Evolutionary conservation across 2,888 invertebrate genomes (phyloP).

Genomic region (Hedychridium roseum): DNA sequence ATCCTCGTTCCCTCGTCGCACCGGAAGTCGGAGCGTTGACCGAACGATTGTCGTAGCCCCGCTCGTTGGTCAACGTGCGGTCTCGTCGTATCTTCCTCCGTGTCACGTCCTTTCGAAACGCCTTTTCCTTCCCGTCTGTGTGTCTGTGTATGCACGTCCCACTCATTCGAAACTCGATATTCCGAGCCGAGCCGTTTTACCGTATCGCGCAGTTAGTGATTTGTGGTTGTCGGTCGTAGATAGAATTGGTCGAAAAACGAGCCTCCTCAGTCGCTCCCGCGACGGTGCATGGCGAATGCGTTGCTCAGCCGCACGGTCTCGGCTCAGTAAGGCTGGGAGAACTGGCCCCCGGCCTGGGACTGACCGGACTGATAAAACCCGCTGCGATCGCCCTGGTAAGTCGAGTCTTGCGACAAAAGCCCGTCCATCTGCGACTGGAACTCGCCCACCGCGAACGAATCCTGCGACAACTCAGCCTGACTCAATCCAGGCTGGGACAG

Average conservation of each 20-base stretch:
- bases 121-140: background rate
- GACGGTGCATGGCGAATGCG: slow-evolving; percentile 63
- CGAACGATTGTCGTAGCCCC: too few relatives aligned
- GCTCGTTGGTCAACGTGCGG: too few relatives aligned
- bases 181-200: slow-evolving; percentile 54
- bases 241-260: slow-evolving; percentile 59
- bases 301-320: slow-evolving; percentile 58
- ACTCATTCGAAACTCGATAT: slow-evolving; percentile 36
- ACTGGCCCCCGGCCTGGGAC: slow-evolving; percentile 67
- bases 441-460: slow-evolving; percentile 82
- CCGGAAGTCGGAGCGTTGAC: too few relatives aligned
- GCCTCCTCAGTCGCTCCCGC: slow-evolving; percentile 64
- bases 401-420: slow-evolving; percentile 91
- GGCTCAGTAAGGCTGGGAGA: slow-evolving; percentile 75
- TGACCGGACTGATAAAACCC: slow-evolving; percentile 68
- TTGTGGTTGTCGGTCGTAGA: slow-evolving; percentile 57
- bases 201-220: slow-evolving; percentile 57
- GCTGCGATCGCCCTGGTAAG: slow-evolving; percentile 76
- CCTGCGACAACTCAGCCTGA: slow-evolving; percentile 81
- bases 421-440: slow-evolving; percentile 95
- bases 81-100: background rate
- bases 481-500: slow-evolving; percentile 75
- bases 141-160: background rate
- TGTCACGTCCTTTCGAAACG: slow-evolving; percentile 1
- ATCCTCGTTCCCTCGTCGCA: too few relatives aligned